A percentile compares a stretch with the other conserved stretches of the same genome.
These are phyloP conservation scores for Aythya baeri DNA, from an alignment of 2,113 vertebrate genomes.

Conservation along the genomic window DNA sequence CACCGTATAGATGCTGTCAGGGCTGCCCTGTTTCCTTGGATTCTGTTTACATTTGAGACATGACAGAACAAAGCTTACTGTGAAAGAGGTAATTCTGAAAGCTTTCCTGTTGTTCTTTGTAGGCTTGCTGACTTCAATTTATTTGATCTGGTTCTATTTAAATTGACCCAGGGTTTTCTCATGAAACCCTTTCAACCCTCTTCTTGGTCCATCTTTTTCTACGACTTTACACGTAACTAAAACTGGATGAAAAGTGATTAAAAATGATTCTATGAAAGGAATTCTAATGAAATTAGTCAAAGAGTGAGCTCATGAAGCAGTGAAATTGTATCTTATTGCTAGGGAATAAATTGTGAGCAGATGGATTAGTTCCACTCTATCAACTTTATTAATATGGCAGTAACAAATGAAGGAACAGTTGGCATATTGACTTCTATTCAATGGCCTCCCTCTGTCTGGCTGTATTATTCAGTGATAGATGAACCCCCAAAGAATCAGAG, in stretches of 20 bases:
- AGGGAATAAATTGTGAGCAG: slow-evolving; percentile 65
- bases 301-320: slow-evolving; percentile 55
- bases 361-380: slow-evolving; percentile 65
- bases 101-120: not conserved
- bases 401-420: slow-evolving; percentile 63
- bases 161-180: not conserved
- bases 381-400: slow-evolving; percentile 59
- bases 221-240: not conserved
- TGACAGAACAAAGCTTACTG: not conserved
- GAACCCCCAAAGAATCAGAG: not conserved
- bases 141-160: slow-evolving; percentile 24
- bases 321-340: slow-evolving; percentile 49
- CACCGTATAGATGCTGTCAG: not conserved
- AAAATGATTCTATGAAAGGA: slow-evolving; percentile 26
- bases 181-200: not conserved
- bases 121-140: not conserved
- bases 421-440: slow-evolving; percentile 23
- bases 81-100: not conserved
- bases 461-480: not conserved
- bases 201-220: not conserved
- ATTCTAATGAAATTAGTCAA: slow-evolving; percentile 56
- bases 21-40: not conserved
- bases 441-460: not conserved
- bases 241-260: slow-evolving; percentile 24
- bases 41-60: not conserved